Conservation (phyloP, 2,888 invertebrate genomes). For the Limnephilus rhombicus region DNA sequence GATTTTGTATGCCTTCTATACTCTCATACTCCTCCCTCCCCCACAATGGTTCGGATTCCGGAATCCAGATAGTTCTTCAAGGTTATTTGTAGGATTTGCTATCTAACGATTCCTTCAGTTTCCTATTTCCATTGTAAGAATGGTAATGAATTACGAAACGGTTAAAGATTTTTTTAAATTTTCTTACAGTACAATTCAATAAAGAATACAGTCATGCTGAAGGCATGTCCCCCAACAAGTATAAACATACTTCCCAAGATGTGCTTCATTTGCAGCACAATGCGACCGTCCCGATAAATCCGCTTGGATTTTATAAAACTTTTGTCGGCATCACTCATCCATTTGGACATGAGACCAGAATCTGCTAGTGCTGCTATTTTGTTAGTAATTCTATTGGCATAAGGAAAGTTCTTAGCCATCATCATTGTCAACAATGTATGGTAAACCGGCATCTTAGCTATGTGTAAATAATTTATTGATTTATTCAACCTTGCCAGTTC, state of each 20-base stretch:
- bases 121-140: no score
- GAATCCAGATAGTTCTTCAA: no score
- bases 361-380: not conserved
- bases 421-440: not conserved
- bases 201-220: not conserved
- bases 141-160: no score
- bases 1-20: no score
- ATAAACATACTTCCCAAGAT: not conserved
- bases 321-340: not conserved
- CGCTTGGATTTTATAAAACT: not conserved
- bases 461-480: not conserved
- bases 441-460: not conserved
- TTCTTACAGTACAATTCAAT: no score
- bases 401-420: constrained; percentile 41
- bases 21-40: no score
- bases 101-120: no score
- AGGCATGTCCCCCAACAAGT: not conserved
- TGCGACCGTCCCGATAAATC: not conserved
- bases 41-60: no score
- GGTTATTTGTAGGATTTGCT: no score
- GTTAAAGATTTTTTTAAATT: no score
- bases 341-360: constrained; percentile 22
- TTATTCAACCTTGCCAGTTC: not conserved
- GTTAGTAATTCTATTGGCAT: not conserved
- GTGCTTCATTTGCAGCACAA: not conserved